Conservation (phyloP, 2,113 vertebrate species). For the Thunnus maccoyii region DNA sequence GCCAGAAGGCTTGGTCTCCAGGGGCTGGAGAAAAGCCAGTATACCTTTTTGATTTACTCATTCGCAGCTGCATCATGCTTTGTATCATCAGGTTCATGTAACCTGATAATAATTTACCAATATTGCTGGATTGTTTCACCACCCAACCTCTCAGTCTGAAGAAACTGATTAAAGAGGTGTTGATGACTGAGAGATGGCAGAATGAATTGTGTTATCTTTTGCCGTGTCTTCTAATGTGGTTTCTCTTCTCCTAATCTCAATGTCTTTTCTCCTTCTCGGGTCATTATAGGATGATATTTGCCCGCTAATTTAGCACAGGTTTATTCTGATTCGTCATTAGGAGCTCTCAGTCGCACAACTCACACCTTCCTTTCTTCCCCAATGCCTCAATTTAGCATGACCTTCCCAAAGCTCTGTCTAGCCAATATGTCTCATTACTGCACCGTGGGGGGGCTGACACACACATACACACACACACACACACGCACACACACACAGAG, state of each 20-base stretch:
- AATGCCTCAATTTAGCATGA: conserved; percentile 67
- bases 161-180: conserved; percentile 20
- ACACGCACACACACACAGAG: neutral
- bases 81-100: conserved; percentile 32
- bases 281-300: conserved; percentile 36
- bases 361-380: conserved; percentile 54
- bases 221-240: neutral
- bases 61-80: conserved; percentile 39
- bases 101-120: conserved; percentile 26
- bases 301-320: conserved; percentile 47
- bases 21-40: conserved; percentile 21
- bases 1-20: conserved; percentile 23
- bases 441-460: conserved; percentile 51
- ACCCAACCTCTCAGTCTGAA: neutral
- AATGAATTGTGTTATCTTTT: conserved; percentile 39
- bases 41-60: conserved; percentile 13
- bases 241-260: neutral
- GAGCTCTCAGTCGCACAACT: conserved; percentile 38
- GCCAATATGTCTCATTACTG: conserved; percentile 78
- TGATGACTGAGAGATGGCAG: conserved; percentile 51
- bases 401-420: conserved; percentile 73
- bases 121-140: conserved; percentile 15
- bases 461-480: conserved; percentile 35
- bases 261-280: conserved; percentile 29
- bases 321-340: conserved; percentile 63